Evolutionary conservation across 2,888 invertebrate genomes (phyloP), one percentile per base, ranked within the genome.

Genomic region (Brassicogethes aeneus): DNA sequence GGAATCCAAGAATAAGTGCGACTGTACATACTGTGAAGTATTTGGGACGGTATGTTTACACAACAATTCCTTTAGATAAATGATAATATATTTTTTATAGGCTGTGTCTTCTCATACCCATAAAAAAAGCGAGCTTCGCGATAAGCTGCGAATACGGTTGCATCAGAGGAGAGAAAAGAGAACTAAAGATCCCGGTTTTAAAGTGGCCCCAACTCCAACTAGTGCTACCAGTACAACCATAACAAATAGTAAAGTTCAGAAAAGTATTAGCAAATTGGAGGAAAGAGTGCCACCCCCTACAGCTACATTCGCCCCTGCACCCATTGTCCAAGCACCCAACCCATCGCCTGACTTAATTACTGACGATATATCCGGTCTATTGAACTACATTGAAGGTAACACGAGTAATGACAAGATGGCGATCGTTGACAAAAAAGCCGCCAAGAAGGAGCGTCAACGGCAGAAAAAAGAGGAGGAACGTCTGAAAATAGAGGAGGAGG

Each of bases 371-470:
- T 60, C 63, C 33, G 64, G 66, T 32, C 47, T 68, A 36, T 51
- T 68, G 34, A 64, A 66, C 53, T 69, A 60, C 42, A 69, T 69
- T 40, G 68, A 68, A 50, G 68, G 68, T 2, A 62, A 61, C 37
- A 56, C 58, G 36, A 55, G 44, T 15, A 47, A 55, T 7, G 62
- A 62, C 47, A 64, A 66, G 46, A 54, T 61, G 17, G 62, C 61
- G 17, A 41, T 64, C 41, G 66, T 66, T 12, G 54, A 64, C 36
- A 85, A 86, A 67, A 87, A 88, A 61, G 78, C 82, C 1, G 87
- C 87, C n/a, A 89, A 89, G 66, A 84, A 88, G 56, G 84, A 82
- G 30, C 70, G 88, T 1, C 88, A 89, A 66, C 82, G 82, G 55
- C 79, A 82, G 46, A 80, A 82, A 60, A 82, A 81, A 59, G 61